These are phyloP conservation scores for Oncorhynchus nerka DNA, from an alignment of 2,113 vertebrate species.

Conservation along the genomic window DNA sequence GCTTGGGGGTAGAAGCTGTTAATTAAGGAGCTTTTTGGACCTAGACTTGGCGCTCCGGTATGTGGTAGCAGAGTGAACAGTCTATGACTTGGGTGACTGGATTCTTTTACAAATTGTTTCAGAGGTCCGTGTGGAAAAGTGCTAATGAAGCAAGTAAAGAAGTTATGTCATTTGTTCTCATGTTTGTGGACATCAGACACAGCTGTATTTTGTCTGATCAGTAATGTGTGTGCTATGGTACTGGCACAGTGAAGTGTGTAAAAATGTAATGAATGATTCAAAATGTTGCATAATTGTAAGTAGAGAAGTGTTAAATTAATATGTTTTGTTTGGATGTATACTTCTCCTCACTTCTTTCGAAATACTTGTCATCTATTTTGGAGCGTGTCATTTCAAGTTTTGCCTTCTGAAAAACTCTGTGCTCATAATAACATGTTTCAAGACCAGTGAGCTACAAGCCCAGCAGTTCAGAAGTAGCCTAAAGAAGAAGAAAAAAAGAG, in stretches of 20 bases:
- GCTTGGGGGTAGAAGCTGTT: too few species aligned
- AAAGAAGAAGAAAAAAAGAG: constrained; percentile 19
- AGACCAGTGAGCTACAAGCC: constrained; percentile 28
- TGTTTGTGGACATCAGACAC: background rate
- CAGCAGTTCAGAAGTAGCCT: constrained; percentile 5
- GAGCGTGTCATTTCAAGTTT: constrained; percentile 58
- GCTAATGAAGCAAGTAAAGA: background rate
- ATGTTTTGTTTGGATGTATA: background rate
- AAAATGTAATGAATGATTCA: background rate
- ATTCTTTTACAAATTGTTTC: too few species aligned
- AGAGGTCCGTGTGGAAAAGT: background rate
- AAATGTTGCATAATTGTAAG: background rate
- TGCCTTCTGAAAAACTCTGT: constrained; percentile 29
- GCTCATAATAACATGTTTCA: constrained; percentile 62
- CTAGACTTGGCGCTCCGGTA: too few species aligned
- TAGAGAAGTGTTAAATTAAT: background rate
- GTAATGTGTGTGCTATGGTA: background rate
- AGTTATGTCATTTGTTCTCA: background rate
- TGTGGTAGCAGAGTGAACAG: too few species aligned
- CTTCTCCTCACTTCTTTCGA: background rate
- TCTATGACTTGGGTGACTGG: too few species aligned
- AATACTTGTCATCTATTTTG: constrained; percentile 28
- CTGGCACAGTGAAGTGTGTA: background rate
- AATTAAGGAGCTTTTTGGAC: too few species aligned
- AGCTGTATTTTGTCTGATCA: background rate